Evolutionary conservation across 2,888 invertebrate species (phyloP).

Genomic region (Caenorhabditis sulstoni): DNA sequence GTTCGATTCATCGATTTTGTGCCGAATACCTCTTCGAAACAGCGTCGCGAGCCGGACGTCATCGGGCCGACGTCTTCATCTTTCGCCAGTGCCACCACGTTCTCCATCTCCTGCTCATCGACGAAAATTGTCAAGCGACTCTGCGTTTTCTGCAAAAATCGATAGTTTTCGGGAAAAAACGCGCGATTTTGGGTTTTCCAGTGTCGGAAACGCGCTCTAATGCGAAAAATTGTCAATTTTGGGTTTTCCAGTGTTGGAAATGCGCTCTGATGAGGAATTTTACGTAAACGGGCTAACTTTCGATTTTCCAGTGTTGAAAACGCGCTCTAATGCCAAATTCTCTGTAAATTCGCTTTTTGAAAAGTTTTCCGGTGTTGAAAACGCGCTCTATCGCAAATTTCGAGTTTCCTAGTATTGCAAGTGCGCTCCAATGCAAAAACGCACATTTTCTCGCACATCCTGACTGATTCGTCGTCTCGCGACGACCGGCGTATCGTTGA

Average conservation of each 20-base stretch:
- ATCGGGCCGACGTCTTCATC: conserved; percentile 24
- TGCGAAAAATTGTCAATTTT: conserved; percentile 7
- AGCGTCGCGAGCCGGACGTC: conserved; percentile 11
- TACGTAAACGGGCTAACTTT: no score
- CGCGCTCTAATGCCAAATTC: not conserved
- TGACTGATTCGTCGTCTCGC: conserved; percentile 24
- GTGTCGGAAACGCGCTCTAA: not conserved
- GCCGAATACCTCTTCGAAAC: conserved; percentile 46
- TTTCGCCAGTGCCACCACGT: conserved; percentile 41
- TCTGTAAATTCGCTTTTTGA: no score
- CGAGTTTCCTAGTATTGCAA: not conserved
- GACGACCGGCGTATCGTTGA: conserved; percentile 25
- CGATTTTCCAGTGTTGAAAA: not conserved
- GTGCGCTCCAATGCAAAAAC: not conserved
- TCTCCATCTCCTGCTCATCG: conserved; percentile 32
- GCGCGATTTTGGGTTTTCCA: no score
- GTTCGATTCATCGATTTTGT: not conserved
- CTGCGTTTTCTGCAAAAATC: conserved; percentile 24
- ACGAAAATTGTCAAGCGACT: conserved; percentile 23
- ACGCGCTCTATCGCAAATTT: not conserved
- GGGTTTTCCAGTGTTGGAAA: no score
- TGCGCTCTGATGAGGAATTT: no score
- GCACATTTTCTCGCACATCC: conserved; percentile 15
- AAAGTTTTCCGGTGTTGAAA: not conserved
- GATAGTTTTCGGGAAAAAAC: not conserved